Conservation (phyloP, 2,888 invertebrate genomes). For the Pollenia amentaria region DNA sequence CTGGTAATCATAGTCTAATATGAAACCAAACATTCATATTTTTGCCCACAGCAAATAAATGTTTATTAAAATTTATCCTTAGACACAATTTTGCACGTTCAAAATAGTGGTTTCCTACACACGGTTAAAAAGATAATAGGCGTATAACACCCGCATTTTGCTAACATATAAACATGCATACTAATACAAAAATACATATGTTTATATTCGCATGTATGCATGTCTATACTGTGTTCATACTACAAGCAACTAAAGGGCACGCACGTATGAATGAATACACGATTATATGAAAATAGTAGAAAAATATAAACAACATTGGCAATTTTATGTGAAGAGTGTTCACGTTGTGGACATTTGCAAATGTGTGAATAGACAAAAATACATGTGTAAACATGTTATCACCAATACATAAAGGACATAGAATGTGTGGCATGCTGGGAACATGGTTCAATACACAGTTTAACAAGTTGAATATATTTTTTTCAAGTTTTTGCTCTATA, state of each 20-base stretch:
- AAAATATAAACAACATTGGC: constrained; percentile 2
- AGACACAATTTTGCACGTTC: constrained; percentile 1
- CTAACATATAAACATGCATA: background rate
- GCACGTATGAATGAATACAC: constrained; percentile 66
- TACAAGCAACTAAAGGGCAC: constrained; percentile 56
- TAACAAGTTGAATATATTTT: constrained; percentile 41
- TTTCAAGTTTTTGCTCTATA: background rate
- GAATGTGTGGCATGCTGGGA: constrained; percentile 29
- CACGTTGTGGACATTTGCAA: constrained; percentile 27
- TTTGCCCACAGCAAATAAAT: too few species aligned
- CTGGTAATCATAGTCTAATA: too few species aligned
- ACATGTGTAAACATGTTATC: constrained; percentile 67
- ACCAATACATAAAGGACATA: constrained; percentile 75
- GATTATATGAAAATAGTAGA: constrained; percentile 62
- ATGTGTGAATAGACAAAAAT: constrained; percentile 64
- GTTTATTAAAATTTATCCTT: too few species aligned
- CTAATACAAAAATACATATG: background rate
- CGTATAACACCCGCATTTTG: constrained; percentile 7
- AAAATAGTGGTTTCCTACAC: background rate
- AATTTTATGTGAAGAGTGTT: constrained; percentile 18
- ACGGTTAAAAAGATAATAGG: constrained; percentile 13
- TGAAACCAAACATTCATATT: too few species aligned
- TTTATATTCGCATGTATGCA: too few species aligned
- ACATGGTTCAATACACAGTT: constrained; percentile 65
- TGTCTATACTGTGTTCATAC: background rate